These are phyloP conservation scores for Pterocles burchelli DNA, from an alignment of 2,113 vertebrate genomes.

Conservation along the genomic window DNA sequence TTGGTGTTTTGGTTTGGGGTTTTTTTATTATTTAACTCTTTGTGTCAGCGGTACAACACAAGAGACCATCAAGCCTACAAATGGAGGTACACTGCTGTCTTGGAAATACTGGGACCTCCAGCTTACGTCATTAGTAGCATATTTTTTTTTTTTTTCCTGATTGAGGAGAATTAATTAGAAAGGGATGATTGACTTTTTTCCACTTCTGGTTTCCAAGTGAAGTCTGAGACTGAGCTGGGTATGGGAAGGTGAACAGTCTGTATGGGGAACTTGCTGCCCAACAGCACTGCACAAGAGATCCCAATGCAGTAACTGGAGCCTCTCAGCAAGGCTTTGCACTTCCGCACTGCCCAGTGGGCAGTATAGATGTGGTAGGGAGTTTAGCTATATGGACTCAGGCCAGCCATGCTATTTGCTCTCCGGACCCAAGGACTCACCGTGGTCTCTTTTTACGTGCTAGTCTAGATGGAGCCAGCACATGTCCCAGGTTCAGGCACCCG, in stretches of 20 bases:
- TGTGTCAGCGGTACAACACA: not conserved
- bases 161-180: not conserved
- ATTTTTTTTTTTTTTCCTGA: not conserved
- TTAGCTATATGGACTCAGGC: not conserved
- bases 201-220: not conserved
- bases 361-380: not conserved
- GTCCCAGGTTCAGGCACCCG: not conserved
- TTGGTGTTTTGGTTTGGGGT: not conserved
- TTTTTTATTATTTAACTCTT: not conserved
- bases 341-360: not conserved
- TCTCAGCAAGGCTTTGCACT: not conserved
- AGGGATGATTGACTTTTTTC: not conserved
- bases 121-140: rapidly evolving
- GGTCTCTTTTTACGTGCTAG: not conserved
- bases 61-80: not conserved
- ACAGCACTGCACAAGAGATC: not conserved
- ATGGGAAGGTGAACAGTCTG: not conserved
- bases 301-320: rapidly evolving
- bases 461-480: not conserved
- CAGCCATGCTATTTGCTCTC: not conserved
- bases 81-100: not conserved
- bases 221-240: not conserved
- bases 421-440: rapidly evolving
- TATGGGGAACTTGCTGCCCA: not conserved
- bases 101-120: not conserved